Base-by-base conservation (phyloP, 2,888 invertebrate species). In the Xiphydria camelus region DNA sequence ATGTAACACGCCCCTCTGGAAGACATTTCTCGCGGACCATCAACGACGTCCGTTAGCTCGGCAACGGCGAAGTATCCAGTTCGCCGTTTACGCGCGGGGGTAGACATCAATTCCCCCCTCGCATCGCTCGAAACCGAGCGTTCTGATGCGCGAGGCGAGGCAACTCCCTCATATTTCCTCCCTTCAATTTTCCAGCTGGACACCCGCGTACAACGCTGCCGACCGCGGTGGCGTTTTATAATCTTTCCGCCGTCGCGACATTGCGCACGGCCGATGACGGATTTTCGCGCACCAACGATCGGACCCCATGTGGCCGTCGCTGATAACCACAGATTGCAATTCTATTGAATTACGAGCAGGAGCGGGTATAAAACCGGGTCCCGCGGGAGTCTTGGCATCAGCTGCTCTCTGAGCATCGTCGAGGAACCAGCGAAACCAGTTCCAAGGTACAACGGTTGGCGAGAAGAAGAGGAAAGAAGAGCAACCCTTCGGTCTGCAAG, bases 311-410 rank as follows among this genome's bases (percentile, higher is more conserved):
- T 74, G 74, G 67, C 56, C 44, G 51, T 26, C 39, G 61, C 70
- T 71, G 73, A 74, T 74, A 74, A 71, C 66, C 66, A 41, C 55
- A 61, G 58, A 74, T 74, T 73, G 73, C 62, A 52, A 58, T 56
- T 62, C 47, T 60, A 73, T 73, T 62, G 58, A 68, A 71, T 74
- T 71, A 70, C 51, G 43, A 34, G 44, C 9, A 10, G 46, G 31
- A 21, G 10, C 31, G 44, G 32, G 65, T 69, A 73, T 73, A 73
- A 70, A 71, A 66, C 55, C 47, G 42, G 44, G 40, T 40, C 44
- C 47, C 51, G 40, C 34, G 47, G 46, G 40, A 37, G 35, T 51
- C 34, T 34, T 39, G 51, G 58, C 55, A 61, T 61, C 64, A 59
- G 46, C 52, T 32, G 17, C 23, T 41, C 45, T 29, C 15, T 17